These are phyloP conservation scores for Orientallactaga bullata DNA, from an alignment of 2,113 vertebrate genomes.

Conservation along the genomic window DNA sequence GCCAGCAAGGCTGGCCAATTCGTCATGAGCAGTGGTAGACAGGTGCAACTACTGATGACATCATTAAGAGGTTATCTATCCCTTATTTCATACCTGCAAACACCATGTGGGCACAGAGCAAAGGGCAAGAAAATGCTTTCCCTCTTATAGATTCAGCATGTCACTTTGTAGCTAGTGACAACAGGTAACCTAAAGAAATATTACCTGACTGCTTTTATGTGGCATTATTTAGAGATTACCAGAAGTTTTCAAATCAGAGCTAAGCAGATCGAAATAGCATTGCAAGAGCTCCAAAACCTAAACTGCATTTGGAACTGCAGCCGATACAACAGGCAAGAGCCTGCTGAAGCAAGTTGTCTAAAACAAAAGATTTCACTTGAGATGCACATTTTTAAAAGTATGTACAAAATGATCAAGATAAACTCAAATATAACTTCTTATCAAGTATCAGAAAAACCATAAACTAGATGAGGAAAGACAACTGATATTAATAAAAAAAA, in stretches of 20 bases:
- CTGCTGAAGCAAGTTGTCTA: constrained; percentile 4
- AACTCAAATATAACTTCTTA: not conserved
- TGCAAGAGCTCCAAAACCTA: not conserved
- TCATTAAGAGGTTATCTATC: not conserved
- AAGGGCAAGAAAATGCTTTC: not conserved
- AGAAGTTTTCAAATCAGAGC: not conserved
- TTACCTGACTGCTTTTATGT: not conserved
- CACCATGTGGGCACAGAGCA: not conserved
- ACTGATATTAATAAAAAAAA: not conserved
- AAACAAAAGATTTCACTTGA: constrained; percentile 35
- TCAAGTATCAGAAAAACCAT: not conserved
- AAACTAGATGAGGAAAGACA: not conserved
- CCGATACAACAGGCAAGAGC: constrained; percentile 4
- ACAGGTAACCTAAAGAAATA: not conserved
- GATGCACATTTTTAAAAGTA: constrained; percentile 13
- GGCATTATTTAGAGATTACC: not conserved
- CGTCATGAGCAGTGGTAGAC: not conserved
- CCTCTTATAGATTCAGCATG: not conserved
- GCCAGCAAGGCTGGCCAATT: not conserved
- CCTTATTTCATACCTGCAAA: not conserved
- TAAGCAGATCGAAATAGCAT: not conserved
- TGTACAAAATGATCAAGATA: not conserved
- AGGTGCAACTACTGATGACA: not conserved
- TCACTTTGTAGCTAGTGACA: not conserved
- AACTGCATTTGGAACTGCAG: constrained; percentile 22